Percentiles rank a stretch among this genome's conserved stretches.
These are phyloP conservation scores for Heterotis niloticus DNA, from an alignment of 2,113 vertebrate species.

Conservation along the genomic window DNA sequence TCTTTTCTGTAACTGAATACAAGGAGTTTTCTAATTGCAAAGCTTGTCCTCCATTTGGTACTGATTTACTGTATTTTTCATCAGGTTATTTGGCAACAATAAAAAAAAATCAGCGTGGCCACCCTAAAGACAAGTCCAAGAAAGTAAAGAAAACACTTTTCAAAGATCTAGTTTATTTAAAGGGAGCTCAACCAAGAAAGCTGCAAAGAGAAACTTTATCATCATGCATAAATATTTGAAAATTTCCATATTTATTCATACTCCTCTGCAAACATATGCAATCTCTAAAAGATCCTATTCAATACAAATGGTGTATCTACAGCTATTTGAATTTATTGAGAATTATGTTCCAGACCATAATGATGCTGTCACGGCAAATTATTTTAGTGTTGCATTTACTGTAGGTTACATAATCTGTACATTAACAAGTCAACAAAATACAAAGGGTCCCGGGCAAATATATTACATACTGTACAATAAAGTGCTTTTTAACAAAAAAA, in stretches of 20 bases:
- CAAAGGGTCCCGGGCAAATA: background rate
- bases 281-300: background rate
- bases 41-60: conserved; percentile 66
- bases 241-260: conserved; percentile 2
- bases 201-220: background rate
- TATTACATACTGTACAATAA: conserved; percentile 31
- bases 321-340: background rate
- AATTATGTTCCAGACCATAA: background rate
- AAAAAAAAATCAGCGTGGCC: conserved; percentile 54
- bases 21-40: conserved; percentile 16
- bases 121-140: background rate
- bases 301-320: background rate
- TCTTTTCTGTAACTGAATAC: conserved; percentile 9
- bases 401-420: background rate
- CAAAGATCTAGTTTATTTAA: background rate
- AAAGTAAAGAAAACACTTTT: background rate
- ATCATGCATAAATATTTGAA: background rate
- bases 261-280: background rate
- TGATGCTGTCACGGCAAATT: background rate
- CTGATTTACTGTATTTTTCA: conserved; percentile 66
- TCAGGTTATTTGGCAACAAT: conserved; percentile 62
- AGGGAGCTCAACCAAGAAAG: background rate
- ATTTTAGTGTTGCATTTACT: background rate
- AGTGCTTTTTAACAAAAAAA: conserved; percentile 42
- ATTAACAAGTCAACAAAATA: background rate